A percentile compares a stretch with the other conserved stretches of the same genome.
phyloP scores from a whole-genome alignment of 2,113 vertebrate genomes.

The Sinosuthora webbiana region DNA sequence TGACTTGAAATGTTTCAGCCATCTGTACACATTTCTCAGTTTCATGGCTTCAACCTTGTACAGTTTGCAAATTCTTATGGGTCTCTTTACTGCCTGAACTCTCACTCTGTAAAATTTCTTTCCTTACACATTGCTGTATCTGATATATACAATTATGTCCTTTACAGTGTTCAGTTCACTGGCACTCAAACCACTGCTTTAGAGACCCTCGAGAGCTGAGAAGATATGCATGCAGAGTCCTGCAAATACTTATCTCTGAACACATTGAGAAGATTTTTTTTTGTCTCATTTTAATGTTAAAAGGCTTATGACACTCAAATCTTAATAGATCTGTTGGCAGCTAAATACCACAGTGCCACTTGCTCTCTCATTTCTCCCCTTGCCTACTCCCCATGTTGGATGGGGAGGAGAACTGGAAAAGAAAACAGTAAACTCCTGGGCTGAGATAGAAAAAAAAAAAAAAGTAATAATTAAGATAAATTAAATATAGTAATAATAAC shows the following conservation, averaged over 20 bases:
- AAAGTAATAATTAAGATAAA: background rate
- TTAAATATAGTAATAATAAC: background rate
- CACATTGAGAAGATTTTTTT: background rate
- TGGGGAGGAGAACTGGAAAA: background rate
- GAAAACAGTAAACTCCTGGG: background rate
- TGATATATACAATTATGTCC: background rate
- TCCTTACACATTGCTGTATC: background rate
- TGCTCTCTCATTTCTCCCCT: background rate
- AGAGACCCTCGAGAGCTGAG: background rate
- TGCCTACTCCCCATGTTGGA: background rate
- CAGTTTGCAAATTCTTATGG: background rate
- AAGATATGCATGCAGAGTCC: background rate
- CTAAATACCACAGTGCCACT: background rate
- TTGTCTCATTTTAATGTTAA: background rate
- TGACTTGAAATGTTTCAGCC: conserved; percentile 55
- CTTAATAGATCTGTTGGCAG: background rate
- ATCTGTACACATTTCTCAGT: conserved; percentile 59
- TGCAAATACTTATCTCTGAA: background rate
- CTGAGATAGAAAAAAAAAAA: background rate
- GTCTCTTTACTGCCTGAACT: background rate
- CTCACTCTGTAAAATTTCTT: background rate
- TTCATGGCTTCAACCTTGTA: conserved; percentile 51
- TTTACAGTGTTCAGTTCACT: background rate
- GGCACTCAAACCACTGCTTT: background rate
- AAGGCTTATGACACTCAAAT: background rate